A percentile compares a stretch with the other conserved stretches of the same genome.
phyloP scores from a whole-genome alignment of 2,797 vertebrate species.

The Lepilemur ruficaudatus region DNA sequence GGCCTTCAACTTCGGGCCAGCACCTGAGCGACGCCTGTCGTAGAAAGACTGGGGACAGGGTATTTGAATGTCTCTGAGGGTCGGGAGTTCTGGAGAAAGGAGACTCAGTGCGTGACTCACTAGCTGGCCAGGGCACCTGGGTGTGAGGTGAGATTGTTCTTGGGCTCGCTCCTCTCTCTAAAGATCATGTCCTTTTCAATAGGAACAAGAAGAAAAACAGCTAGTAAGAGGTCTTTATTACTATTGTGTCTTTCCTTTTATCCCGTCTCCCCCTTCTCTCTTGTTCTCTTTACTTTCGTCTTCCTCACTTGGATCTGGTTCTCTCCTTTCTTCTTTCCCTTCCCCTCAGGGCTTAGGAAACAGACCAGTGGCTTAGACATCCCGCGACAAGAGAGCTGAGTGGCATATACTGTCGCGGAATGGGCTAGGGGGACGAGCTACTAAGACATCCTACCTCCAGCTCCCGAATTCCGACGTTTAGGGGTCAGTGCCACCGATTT shows the following conservation, averaged over 20 bases:
- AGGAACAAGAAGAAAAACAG: not conserved
- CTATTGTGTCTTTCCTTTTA: not conserved
- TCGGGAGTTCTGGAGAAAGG: rapidly evolving
- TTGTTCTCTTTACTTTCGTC: not conserved
- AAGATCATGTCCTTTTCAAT: not conserved
- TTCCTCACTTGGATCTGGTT: not conserved
- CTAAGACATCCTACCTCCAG: not conserved
- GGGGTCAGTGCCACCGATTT: not conserved
- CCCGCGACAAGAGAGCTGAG: rapidly evolving
- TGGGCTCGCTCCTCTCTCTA: not conserved
- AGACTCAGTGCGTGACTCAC: rapidly evolving
- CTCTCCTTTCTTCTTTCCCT: not conserved
- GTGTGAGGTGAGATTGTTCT: rapidly evolving
- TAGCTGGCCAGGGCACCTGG: not conserved
- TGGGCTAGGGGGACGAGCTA: rapidly evolving
- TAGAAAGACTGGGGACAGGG: not conserved
- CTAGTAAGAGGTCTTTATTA: not conserved
- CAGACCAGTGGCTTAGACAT: not conserved
- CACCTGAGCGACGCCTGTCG: rapidly evolving
- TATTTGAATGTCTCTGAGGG: no score
- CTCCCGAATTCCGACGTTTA: not conserved
- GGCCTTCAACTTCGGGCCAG: not conserved
- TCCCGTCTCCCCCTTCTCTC: not conserved
- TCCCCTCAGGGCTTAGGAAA: not conserved
- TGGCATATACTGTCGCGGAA: rapidly evolving